These are phyloP conservation scores for Mixornis gularis DNA, from an alignment of 2,113 vertebrate genomes.

Conservation along the genomic window DNA sequence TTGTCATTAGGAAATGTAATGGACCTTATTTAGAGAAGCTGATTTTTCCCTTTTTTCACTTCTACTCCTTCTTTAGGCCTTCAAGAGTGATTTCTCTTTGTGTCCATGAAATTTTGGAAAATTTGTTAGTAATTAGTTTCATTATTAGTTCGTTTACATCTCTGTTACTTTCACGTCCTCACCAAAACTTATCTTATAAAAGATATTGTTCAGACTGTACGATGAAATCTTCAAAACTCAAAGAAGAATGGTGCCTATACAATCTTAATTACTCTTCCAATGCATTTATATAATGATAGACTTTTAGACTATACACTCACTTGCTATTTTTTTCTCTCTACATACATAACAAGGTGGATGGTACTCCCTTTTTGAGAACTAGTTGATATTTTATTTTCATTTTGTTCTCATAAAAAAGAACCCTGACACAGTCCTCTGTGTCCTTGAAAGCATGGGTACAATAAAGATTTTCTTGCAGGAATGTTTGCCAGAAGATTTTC, in stretches of 20 bases:
- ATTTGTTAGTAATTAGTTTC: neutral
- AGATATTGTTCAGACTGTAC: neutral
- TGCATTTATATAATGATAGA: neutral
- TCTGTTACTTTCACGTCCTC: neutral
- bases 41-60: neutral
- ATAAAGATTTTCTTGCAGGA: neutral
- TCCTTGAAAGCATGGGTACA: neutral
- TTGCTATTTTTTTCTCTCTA: neutral
- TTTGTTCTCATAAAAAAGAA: neutral
- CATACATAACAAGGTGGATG: neutral
- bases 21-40: neutral
- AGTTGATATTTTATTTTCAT: constrained; percentile 16
- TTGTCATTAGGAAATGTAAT: neutral
- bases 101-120: neutral
- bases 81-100: neutral
- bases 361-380: neutral
- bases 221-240: neutral
- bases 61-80: neutral
- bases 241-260: neutral
- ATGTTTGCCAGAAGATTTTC: neutral
- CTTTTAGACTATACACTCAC: neutral
- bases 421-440: neutral
- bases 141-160: neutral
- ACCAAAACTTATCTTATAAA: neutral
- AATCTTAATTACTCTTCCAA: neutral